Percentiles rank a stretch among this genome's conserved stretches.
Conservation (phyloP, 2,888 invertebrate genomes). For the Sphecodes monilicornis region DNA sequence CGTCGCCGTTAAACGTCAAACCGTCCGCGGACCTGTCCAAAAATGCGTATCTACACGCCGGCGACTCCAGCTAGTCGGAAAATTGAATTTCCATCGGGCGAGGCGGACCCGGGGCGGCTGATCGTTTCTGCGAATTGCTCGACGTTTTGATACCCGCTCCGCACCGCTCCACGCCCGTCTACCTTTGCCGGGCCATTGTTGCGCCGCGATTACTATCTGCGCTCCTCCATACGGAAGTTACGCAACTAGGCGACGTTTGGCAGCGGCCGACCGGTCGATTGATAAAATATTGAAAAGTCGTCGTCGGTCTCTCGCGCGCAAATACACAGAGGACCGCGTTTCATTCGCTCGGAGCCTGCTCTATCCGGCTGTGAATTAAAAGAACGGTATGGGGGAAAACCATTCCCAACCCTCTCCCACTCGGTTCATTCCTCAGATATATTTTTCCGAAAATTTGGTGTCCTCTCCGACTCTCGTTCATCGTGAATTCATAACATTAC, state of each 20-base stretch:
- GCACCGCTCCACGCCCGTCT: slow-evolving; percentile 17
- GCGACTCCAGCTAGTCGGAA: slow-evolving; percentile 54
- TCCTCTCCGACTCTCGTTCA: neutral
- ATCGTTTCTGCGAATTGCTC: slow-evolving; percentile 67
- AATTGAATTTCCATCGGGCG: slow-evolving; percentile 69
- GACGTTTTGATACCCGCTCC: slow-evolving; percentile 61
- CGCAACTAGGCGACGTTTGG: slow-evolving; percentile 28
- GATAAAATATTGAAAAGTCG: slow-evolving; percentile 32
- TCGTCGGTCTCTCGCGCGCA: neutral
- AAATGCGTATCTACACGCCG: slow-evolving; percentile 50
- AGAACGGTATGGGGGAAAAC: neutral
- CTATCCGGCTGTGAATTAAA: neutral
- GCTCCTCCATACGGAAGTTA: slow-evolving; percentile 30
- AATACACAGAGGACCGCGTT: neutral
- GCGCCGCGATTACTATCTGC: slow-evolving; percentile 33
- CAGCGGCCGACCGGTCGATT: slow-evolving; percentile 22
- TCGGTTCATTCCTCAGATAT: neutral
- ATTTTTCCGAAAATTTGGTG: neutral
- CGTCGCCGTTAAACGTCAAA: slow-evolving; percentile 48
- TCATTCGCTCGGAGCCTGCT: slow-evolving; percentile 4
- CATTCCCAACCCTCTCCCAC: neutral
- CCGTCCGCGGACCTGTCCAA: slow-evolving; percentile 45
- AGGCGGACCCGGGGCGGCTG: slow-evolving; percentile 39
- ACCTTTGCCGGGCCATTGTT: slow-evolving; percentile 2
- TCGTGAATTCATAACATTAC: neutral